A percentile compares a stretch with the other conserved stretches of the same genome.
Conservation (phyloP, 2,888 invertebrate genomes). For the Stramonita haemastoma region DNA sequence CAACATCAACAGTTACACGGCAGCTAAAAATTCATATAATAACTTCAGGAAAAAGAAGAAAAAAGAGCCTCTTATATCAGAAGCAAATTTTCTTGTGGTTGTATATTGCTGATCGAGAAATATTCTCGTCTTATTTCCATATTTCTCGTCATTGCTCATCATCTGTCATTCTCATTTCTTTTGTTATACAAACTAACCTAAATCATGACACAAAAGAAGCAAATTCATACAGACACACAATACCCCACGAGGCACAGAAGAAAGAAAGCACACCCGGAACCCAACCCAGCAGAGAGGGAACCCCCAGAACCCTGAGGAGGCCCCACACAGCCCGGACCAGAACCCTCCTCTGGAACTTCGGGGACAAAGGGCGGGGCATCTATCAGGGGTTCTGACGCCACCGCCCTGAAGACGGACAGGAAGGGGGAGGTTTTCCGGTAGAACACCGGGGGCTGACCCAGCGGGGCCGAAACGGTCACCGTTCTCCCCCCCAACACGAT, state of each 20-base stretch:
- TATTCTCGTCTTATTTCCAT: no score
- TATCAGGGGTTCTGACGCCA: constrained; percentile 48
- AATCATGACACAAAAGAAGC: neutral
- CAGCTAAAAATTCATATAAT: no score
- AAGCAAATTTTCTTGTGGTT: no score
- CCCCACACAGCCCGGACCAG: neutral
- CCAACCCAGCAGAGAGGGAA: neutral
- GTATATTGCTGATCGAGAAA: no score
- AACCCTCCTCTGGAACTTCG: neutral
- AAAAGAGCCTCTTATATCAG: no score
- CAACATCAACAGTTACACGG: no score
- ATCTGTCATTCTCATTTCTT: no score
- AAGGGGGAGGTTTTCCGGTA: constrained; percentile 58
- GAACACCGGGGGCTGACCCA: constrained; percentile 71
- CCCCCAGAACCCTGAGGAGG: neutral
- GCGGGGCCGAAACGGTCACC: constrained; percentile 56
- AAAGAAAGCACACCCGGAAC: neutral
- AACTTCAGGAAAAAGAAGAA: no score
- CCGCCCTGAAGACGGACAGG: constrained; percentile 50
- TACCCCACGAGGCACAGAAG: neutral
- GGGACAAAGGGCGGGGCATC: constrained; percentile 3
- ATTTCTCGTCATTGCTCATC: no score
- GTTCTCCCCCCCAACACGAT: constrained; percentile 49
- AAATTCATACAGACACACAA: neutral
- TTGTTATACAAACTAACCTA: no score